Percentiles rank a stretch among this genome's conserved stretches.
Evolutionary conservation across 2,888 invertebrate genomes (phyloP).

Genomic region (Ophioninae sp.): DNA sequence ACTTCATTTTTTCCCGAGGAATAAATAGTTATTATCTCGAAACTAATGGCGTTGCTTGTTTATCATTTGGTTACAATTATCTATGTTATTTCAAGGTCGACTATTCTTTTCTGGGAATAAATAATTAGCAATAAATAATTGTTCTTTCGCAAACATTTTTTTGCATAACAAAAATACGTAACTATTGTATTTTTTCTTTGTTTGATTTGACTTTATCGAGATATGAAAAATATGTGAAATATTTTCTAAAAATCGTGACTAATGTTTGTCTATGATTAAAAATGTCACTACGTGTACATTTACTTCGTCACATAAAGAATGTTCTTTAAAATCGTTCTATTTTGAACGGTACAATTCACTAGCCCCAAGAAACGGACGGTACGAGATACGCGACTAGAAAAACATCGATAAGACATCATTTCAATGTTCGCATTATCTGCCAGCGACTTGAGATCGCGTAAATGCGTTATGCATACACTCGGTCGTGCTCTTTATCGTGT

Average conservation of each 20-base stretch:
- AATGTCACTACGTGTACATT: not conserved
- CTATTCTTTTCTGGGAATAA: too few species aligned
- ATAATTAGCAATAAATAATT: too few species aligned
- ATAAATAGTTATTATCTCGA: too few species aligned
- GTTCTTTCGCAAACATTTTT: too few species aligned
- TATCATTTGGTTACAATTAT: too few species aligned
- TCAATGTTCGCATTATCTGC: not conserved
- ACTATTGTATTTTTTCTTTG: too few species aligned
- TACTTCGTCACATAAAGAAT: too few species aligned
- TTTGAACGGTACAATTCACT: not conserved
- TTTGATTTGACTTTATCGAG: too few species aligned
- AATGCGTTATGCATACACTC: slow-evolving; percentile 35
- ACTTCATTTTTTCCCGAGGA: too few species aligned
- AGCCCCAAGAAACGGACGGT: not conserved
- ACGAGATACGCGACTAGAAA: not conserved
- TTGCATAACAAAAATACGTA: not conserved
- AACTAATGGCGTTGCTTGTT: too few species aligned
- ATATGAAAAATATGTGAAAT: not conserved
- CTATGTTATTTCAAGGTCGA: too few species aligned
- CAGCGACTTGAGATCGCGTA: slow-evolving; percentile 33
- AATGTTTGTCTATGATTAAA: not conserved
- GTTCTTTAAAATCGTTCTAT: not conserved
- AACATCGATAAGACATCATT: not conserved
- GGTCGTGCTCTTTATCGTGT: slow-evolving; percentile 10
- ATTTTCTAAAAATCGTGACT: not conserved